A percentile compares a stretch with the other conserved stretches of the same genome.
phyloP scores from a whole-genome alignment of 2,888 invertebrate species.

The Schizotus pectinicornis region DNA sequence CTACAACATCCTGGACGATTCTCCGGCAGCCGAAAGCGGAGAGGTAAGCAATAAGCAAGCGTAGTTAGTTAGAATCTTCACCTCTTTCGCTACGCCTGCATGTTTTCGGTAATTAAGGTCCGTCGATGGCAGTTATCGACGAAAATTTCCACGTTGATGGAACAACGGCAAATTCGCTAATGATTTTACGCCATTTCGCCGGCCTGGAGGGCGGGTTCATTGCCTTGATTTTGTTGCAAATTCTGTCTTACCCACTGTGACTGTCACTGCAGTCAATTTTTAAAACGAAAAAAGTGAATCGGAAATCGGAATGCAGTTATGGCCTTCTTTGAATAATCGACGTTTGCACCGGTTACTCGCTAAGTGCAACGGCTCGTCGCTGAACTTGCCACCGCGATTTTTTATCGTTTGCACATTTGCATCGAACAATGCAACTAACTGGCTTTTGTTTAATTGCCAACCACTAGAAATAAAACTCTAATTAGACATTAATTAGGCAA shows the following conservation, averaged over 20 bases:
- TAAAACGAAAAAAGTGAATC: slow-evolving; percentile 35
- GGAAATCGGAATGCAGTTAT: slow-evolving; percentile 45
- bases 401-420: background rate
- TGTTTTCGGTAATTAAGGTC: background rate
- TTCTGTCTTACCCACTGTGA: background rate
- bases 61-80: background rate
- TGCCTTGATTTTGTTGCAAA: slow-evolving; percentile 1
- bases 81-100: background rate
- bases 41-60: slow-evolving; percentile 67
- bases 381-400: background rate
- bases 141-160: too few species aligned
- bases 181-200: background rate
- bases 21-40: slow-evolving; percentile 89
- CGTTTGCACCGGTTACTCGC: background rate
- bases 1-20: slow-evolving; percentile 91
- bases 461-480: too few species aligned
- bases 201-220: slow-evolving; percentile 12
- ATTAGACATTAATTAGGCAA: too few species aligned
- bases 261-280: slow-evolving; percentile 33
- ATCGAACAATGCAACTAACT: too few species aligned
- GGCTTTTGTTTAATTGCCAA: too few species aligned
- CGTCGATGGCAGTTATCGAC: background rate
- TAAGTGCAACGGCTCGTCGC: background rate
- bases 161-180: too few species aligned
- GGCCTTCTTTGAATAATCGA: slow-evolving; percentile 31